Conservation (phyloP, 1,140 invertebrate species). For the Leptopilina boulardi region DNA sequence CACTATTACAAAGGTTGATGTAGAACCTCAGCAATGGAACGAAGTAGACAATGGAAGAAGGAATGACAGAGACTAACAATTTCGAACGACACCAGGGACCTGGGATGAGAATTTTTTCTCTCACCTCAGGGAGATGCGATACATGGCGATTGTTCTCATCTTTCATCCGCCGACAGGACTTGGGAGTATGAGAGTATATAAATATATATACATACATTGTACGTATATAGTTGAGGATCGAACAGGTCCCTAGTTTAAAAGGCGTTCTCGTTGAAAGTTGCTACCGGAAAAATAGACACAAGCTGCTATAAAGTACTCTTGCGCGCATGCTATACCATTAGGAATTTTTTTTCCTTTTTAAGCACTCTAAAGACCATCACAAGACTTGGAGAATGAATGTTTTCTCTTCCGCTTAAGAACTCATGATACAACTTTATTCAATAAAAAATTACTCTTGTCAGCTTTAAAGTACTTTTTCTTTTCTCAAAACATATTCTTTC, state of each 20-base stretch:
- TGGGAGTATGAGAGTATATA: not conserved
- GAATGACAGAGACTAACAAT: conserved; percentile 25
- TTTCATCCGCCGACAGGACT: not conserved
- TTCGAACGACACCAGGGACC: not conserved
- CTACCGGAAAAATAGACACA: conserved; percentile 28
- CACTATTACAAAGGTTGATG: conserved; percentile 23
- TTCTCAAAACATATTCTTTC: too few relatives aligned
- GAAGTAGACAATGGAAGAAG: conserved; percentile 13
- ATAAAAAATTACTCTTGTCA: not conserved
- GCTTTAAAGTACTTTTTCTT: not conserved
- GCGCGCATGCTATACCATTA: not conserved
- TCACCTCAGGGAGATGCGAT: conserved; percentile 20
- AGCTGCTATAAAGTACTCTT: conserved; percentile 28
- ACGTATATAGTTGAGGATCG: not conserved
- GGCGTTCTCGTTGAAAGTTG: conserved; percentile 10
- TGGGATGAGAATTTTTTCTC: conserved; percentile 22
- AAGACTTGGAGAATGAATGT: conserved; percentile 27
- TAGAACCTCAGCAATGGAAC: conserved; percentile 2
- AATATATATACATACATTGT: too few relatives aligned
- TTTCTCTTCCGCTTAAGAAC: conserved; percentile 1
- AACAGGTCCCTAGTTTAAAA: conserved; percentile 12
- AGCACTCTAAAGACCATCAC: conserved; percentile 17
- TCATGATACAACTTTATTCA: not conserved
- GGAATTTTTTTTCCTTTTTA: conserved; percentile 13
- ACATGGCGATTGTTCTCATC: conserved; percentile 27